Base-by-base conservation (phyloP, 2,888 invertebrate genomes). In the Brachypalpus laphriformis region DNA sequence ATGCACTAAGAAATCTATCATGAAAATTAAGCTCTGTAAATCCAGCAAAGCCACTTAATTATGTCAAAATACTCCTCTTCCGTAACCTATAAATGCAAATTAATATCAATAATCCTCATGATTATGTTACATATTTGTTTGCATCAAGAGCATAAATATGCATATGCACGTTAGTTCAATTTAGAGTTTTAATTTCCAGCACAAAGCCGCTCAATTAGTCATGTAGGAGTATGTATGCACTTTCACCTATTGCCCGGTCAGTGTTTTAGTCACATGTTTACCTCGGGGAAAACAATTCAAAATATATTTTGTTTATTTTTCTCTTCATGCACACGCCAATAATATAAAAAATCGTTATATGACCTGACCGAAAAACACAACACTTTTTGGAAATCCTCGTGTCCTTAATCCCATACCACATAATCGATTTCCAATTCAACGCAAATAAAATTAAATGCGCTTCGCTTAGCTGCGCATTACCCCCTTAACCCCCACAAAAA, bases 351-450 rank as follows among this genome's bases (percentile, higher is more conserved):
- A 25, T 5, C 66, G 66, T 66, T 72, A 51, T 66, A 37, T 76
- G n/a, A 37, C 57, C 31, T 70, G 63, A 71, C 59, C 66, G 68
- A 40, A 81, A 75, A 81, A 61, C 63, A 54, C 37, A 18, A 22
- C 49, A 37, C 47, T 81, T 68, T 25, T 51, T 56, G 20, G 8
- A 56, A 59, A 66, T 20, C 47, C 25, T 31, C 34, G 47, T 56
- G 66, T 54, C 71, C 82, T 77, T 72, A 72, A 77, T 68, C 59
- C 59, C 61, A 63, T 3, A 80, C 66, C 71, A 81, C 63, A 76
- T 81, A 85, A 81, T 85, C 85, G 81, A 81, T 85, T 74, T 85
- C 81, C 85, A 85, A 85, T 85, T 81, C 81, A 81, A 75, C 57
- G 63, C 81, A 85, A 75, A 85, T 75, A 85, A 85, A 75, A 85